These are phyloP conservation scores for Myioborus miniatus DNA, from an alignment of 2,797 vertebrate species.

Conservation along the genomic window DNA sequence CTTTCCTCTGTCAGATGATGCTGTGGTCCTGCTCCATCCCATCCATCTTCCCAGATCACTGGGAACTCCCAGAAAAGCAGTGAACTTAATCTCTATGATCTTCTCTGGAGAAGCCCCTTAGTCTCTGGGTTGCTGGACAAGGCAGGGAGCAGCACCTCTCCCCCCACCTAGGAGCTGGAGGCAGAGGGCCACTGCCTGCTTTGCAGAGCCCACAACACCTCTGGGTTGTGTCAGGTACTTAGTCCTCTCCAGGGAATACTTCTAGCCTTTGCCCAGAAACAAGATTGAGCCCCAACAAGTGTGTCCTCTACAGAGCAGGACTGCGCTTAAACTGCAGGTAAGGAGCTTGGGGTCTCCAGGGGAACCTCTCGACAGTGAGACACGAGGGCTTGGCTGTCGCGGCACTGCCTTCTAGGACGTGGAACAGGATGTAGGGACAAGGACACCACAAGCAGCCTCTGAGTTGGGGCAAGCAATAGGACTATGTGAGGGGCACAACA, in stretches of 20 bases:
- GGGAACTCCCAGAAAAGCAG: neutral
- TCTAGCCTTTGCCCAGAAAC: neutral
- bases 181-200: neutral
- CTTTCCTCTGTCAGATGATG: neutral
- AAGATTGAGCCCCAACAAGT: neutral
- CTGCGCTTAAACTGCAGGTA: neutral
- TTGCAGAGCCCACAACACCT: neutral
- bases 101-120: neutral
- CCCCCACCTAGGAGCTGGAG: neutral
- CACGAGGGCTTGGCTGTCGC: neutral
- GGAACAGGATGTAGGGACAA: neutral
- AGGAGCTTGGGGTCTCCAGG: neutral
- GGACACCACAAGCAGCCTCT: neutral
- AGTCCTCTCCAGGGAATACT: neutral
- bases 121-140: neutral
- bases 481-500: neutral
- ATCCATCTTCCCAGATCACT: neutral
- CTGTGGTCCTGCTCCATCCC: neutral
- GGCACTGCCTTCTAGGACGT: neutral
- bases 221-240: fast-evolving
- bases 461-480: neutral
- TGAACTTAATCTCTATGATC: neutral
- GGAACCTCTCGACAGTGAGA: fast-evolving
- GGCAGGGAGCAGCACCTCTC: neutral
- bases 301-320: neutral